Percentiles rank a stretch among this genome's conserved stretches.
phyloP scores from a whole-genome alignment of 2,797 vertebrate species.

The Streptopelia turtur region DNA sequence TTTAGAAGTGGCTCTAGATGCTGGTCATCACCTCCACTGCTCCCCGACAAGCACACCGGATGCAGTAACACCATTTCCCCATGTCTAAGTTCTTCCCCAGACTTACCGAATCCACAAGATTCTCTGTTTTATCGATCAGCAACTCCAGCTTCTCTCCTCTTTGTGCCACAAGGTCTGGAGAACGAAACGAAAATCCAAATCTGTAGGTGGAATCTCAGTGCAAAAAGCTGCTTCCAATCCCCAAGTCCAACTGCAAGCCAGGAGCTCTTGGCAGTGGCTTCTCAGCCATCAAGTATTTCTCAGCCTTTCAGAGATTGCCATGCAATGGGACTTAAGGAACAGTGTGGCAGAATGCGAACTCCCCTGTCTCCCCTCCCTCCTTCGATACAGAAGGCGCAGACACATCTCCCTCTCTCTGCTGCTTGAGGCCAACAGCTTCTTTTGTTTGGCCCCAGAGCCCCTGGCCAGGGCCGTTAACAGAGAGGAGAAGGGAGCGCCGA shows the following conservation, averaged over 20 bases:
- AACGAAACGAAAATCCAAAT: neutral
- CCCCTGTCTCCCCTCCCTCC: no score
- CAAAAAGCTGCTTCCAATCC: neutral
- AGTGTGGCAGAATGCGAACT: neutral
- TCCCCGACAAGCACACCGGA: neutral
- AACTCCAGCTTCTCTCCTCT: conserved; percentile 96
- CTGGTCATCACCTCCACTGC: neutral
- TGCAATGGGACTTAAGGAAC: neutral
- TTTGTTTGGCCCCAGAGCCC: no score
- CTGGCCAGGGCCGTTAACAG: no score
- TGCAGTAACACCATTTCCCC: neutral
- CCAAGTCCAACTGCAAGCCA: neutral
- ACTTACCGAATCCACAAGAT: conserved; percentile 97
- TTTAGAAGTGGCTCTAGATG: neutral
- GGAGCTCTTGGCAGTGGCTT: neutral
- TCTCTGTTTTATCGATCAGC: conserved; percentile 98
- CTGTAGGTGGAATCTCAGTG: neutral
- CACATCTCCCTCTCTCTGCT: no score
- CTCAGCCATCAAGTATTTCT: neutral
- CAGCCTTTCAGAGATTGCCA: neutral
- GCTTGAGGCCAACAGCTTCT: no score
- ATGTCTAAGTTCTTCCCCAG: neutral
- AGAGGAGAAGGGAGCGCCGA: no score
- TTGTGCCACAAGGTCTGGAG: conserved; percentile 94
- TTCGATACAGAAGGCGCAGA: no score